Conservation (phyloP, 2,113 vertebrate genomes). For the Myotis davidii region DNA sequence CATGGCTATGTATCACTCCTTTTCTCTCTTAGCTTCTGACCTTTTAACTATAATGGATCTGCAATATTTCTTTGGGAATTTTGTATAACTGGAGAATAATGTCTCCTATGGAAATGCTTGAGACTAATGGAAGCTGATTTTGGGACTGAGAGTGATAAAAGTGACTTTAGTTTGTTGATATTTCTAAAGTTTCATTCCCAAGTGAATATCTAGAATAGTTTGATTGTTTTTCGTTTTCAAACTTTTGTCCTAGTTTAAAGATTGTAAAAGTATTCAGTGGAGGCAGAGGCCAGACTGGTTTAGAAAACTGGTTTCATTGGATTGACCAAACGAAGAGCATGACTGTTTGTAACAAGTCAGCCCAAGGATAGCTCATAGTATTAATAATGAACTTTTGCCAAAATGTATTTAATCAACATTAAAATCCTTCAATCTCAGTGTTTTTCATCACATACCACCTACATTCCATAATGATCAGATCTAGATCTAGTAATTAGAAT, state of each 20-base stretch:
- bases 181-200: not conserved
- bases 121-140: not conserved
- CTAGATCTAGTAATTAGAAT: not conserved
- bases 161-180: not conserved
- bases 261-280: not conserved
- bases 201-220: not conserved
- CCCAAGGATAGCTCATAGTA: not conserved
- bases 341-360: not conserved
- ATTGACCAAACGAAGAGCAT: not conserved
- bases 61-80: not conserved
- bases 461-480: not conserved
- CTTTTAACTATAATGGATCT: not conserved
- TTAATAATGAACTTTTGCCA: not conserved
- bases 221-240: not conserved
- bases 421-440: not conserved
- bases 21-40: not conserved
- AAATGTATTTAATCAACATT: not conserved
- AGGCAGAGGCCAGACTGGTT: not conserved
- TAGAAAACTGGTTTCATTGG: not conserved
- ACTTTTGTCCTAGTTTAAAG: not conserved
- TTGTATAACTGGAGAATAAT: not conserved
- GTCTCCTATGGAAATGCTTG: not conserved
- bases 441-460: not conserved
- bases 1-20: not conserved
- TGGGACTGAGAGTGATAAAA: not conserved